Conservation (phyloP, 2,113 vertebrate genomes). For the Neotoma lepida region DNA sequence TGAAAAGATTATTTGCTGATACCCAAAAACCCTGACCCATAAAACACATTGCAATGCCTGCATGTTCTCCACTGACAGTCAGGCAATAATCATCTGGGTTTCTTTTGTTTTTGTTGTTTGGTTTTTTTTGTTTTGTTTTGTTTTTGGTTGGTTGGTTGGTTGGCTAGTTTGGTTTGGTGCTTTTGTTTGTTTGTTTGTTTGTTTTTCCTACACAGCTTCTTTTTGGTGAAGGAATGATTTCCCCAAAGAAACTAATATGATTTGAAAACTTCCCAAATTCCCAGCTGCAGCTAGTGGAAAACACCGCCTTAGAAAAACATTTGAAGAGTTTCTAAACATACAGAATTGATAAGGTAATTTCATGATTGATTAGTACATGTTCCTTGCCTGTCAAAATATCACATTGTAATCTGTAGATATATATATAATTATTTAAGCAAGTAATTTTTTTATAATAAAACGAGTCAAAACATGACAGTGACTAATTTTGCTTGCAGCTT, state of each 20-base stretch:
- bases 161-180: background rate
- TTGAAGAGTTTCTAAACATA: background rate
- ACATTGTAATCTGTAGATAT: background rate
- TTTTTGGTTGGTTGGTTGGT: background rate
- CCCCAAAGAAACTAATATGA: background rate
- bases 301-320: background rate
- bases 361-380: background rate
- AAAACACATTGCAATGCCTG: background rate
- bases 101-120: background rate
- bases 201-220: background rate
- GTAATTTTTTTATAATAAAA: background rate
- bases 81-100: background rate
- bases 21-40: background rate
- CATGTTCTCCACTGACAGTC: background rate
- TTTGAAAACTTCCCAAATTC: background rate
- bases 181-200: background rate
- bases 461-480: background rate
- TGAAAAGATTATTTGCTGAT: constrained; percentile 16
- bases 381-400: background rate
- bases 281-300: background rate
- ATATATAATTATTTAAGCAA: background rate
- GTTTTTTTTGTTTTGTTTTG: background rate
- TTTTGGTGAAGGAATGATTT: background rate
- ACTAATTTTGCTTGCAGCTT: background rate
- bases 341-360: background rate